Percentiles rank a stretch among this genome's conserved stretches.
Conservation (phyloP, 2,113 vertebrate species). For the Carlito syrichta region DNA sequence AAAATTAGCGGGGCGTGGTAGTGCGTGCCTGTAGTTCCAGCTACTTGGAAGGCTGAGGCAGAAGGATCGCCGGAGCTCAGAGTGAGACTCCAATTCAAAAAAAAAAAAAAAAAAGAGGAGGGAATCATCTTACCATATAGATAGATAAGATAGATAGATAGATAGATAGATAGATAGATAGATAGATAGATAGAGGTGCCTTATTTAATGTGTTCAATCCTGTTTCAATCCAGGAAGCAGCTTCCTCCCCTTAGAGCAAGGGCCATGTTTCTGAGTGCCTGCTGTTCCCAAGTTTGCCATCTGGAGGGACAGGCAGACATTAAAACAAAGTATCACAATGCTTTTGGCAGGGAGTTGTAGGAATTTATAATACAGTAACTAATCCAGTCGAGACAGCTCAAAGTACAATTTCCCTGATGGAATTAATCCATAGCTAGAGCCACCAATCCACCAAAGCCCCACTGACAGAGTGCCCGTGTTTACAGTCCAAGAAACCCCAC, state of each 20-base stretch:
- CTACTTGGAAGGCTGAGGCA: too few species aligned
- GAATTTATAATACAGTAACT: neutral
- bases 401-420: neutral
- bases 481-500: neutral
- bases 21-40: too few species aligned
- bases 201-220: neutral
- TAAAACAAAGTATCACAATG: neutral
- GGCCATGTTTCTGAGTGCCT: neutral
- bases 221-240: neutral
- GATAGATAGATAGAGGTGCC: neutral
- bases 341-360: neutral
- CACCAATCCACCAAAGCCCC: neutral
- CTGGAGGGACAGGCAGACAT: neutral
- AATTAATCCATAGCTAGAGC: neutral
- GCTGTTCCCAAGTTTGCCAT: neutral
- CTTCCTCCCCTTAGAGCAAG: neutral
- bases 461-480: accelerated
- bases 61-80: too few species aligned
- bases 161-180: neutral
- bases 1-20: too few species aligned
- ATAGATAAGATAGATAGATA: too few species aligned
- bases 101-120: too few species aligned
- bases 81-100: too few species aligned
- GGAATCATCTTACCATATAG: too few species aligned
- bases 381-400: neutral